Percentiles rank a stretch among this genome's conserved stretches.
Evolutionary conservation across 2,113 vertebrate genomes (phyloP).

Genomic region (Leucopsar rothschildi): DNA sequence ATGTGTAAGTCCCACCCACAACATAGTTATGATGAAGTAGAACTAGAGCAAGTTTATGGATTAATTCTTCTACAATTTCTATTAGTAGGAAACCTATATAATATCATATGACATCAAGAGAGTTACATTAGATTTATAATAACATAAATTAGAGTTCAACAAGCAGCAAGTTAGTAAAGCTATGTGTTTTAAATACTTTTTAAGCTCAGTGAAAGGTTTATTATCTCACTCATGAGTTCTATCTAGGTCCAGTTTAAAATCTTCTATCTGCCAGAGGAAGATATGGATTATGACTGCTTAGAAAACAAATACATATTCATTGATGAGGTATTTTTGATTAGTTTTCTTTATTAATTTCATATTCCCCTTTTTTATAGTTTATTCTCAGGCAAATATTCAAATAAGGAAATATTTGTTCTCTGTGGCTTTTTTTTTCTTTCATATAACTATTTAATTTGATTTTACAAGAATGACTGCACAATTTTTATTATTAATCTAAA

Average conservation of each 20-base stretch:
- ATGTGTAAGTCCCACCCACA: neutral
- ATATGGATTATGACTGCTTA: neutral
- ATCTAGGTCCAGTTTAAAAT: neutral
- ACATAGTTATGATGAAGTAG: neutral
- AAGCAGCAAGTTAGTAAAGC: neutral
- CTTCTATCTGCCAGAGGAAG: neutral
- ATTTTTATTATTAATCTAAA: neutral
- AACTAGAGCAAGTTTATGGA: neutral
- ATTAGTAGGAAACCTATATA: neutral
- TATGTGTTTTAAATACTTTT: neutral
- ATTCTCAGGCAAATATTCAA: neutral
- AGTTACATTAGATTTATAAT: neutral
- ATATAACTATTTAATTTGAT: neutral
- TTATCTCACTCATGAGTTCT: neutral
- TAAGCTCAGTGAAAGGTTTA: neutral
- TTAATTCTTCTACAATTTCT: neutral
- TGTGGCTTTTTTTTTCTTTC: neutral
- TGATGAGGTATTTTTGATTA: neutral
- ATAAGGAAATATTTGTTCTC: neutral
- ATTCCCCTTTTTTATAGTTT: neutral
- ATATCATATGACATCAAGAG: neutral
- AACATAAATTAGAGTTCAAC: neutral
- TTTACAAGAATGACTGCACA: neutral
- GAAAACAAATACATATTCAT: neutral
- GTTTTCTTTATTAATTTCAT: neutral